phyloP scores from a whole-genome alignment of 1,140 invertebrate genomes.

The Gyrodactylus salaris region DNA sequence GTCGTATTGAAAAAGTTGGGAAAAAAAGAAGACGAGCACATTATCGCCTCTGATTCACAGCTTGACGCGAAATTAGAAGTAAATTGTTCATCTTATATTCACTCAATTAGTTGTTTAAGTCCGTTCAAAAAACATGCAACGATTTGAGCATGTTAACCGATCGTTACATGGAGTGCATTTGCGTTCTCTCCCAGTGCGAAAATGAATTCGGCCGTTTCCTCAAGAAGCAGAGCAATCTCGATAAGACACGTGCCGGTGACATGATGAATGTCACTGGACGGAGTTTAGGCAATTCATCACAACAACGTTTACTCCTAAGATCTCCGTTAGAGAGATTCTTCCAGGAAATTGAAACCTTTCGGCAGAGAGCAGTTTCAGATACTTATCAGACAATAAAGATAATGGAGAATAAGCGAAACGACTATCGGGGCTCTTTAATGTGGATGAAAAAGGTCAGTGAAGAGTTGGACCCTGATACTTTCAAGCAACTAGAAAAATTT shows the following conservation, averaged over 20 bases:
- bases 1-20: conserved; percentile 62
- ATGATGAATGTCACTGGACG: conserved; percentile 73
- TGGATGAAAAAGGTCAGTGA: conserved; percentile 97
- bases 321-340: conserved; percentile 53
- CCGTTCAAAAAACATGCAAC: conserved; percentile 57
- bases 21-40: conserved; percentile 82
- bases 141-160: conserved; percentile 59
- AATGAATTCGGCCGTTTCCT: conserved; percentile 68
- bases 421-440: conserved; percentile 59
- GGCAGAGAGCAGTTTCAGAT: conserved; percentile 60
- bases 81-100: not conserved
- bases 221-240: conserved; percentile 59
- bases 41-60: conserved; percentile 70
- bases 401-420: conserved; percentile 77
- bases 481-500: conserved; percentile 70
- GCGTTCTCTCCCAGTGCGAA: conserved; percentile 66
- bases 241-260: conserved; percentile 49
- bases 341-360: conserved; percentile 80
- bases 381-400: conserved; percentile 50
- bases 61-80: conserved; percentile 73
- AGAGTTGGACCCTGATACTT: conserved; percentile 77
- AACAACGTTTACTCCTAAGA: conserved; percentile 38
- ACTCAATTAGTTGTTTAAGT: conserved; percentile 37
- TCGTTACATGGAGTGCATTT: conserved; percentile 61
- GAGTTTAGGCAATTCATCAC: conserved; percentile 62